phyloP scores from a whole-genome alignment of 92 coral and sea anemone species.

The Chrysogorgia sp. region DNA sequence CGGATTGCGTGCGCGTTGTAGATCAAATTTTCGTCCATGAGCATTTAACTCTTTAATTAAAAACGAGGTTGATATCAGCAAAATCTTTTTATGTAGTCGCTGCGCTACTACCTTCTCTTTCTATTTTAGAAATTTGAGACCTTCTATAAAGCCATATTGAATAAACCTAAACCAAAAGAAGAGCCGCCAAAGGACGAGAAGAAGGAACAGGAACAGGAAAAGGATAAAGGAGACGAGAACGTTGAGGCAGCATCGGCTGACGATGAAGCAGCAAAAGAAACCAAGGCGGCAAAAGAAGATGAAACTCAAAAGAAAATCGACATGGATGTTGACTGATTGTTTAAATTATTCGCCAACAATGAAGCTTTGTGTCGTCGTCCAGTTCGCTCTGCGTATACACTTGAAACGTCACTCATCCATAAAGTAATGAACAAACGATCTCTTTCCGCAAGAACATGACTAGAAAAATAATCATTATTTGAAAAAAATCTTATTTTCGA shows the following conservation, averaged over 20 bases:
- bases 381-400: not conserved
- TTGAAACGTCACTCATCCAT: not conserved
- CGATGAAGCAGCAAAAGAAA: constrained; percentile 34
- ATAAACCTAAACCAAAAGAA: constrained; percentile 82
- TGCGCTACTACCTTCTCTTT: not conserved
- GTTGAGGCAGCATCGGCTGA: not conserved
- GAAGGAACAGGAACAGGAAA: constrained; percentile 52
- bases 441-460: too few relatives aligned
- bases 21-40: too few relatives aligned
- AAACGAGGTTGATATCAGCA: too few relatives aligned
- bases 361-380: not conserved
- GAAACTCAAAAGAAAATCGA: constrained; percentile 56
- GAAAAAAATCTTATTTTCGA: too few relatives aligned
- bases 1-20: too few relatives aligned
- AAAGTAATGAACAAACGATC: too few relatives aligned
- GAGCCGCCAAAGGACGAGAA: constrained; percentile 91
- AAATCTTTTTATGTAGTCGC: not conserved
- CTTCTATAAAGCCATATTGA: constrained; percentile 76
- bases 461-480: too few relatives aligned
- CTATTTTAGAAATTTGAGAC: constrained; percentile 76
- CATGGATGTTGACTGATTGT: constrained; percentile 54
- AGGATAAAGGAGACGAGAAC: not conserved
- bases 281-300: constrained; percentile 7
- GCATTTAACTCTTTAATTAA: too few relatives aligned
- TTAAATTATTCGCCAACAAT: not conserved